Evolutionary conservation across 2,113 vertebrate species (phyloP).

Genomic region (Girardinichthys multiradiatus): DNA sequence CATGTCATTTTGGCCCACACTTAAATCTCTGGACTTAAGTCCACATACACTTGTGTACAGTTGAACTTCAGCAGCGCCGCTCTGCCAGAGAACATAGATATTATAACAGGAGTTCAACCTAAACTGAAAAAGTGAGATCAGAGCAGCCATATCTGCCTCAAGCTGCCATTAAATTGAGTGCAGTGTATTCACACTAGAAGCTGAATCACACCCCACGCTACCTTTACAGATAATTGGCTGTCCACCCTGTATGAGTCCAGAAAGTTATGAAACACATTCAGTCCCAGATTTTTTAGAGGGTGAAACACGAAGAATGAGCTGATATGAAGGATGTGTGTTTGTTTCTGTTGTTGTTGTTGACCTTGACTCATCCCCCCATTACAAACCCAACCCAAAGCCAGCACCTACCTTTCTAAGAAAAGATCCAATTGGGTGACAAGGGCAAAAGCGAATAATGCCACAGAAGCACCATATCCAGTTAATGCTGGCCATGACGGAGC

Average conservation of each 20-base stretch:
- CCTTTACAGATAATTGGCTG: slow-evolving; percentile 38
- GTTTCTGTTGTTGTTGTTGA: slow-evolving; percentile 14
- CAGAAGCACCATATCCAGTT: slow-evolving; percentile 60
- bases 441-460: slow-evolving; percentile 51
- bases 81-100: background rate
- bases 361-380: slow-evolving; percentile 16
- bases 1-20: slow-evolving; percentile 6
- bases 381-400: slow-evolving; percentile 8
- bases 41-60: background rate
- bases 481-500: slow-evolving; percentile 50
- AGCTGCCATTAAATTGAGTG: slow-evolving; percentile 51
- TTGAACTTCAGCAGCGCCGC: slow-evolving; percentile 17
- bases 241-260: slow-evolving; percentile 5
- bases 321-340: background rate
- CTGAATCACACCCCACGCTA: slow-evolving; percentile 13
- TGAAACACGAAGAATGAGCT: background rate
- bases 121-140: slow-evolving; percentile 24
- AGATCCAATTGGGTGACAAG: slow-evolving; percentile 51
- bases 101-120: slow-evolving; percentile 11
- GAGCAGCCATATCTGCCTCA: slow-evolving; percentile 28
- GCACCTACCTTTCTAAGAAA: slow-evolving; percentile 53
- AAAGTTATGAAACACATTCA: background rate
- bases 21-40: background rate
- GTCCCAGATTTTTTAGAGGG: slow-evolving; percentile 1
- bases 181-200: slow-evolving; percentile 26